phyloP scores from a whole-genome alignment of 2,888 invertebrate species.

The Caenorhabditis sp. region DNA sequence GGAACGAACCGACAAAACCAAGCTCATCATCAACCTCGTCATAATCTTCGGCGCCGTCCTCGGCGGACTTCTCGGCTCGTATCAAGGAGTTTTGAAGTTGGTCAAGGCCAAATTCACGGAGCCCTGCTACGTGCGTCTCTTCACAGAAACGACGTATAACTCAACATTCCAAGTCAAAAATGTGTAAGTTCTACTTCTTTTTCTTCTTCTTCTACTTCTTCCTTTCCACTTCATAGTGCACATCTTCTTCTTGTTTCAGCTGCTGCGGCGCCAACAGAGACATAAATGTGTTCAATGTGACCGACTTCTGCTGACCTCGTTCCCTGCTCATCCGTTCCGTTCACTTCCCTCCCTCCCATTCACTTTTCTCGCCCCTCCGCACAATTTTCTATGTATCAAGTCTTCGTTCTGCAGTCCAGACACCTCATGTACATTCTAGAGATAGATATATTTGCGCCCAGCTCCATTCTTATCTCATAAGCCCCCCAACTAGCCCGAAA shows the following conservation, averaged over 20 bases:
- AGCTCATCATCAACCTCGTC: conserved; percentile 70
- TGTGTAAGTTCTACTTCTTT: conserved; percentile 34
- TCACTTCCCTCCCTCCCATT: conserved; percentile 30
- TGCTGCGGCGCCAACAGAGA: conserved; percentile 54
- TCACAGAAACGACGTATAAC: conserved; percentile 50
- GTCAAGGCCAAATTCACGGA: conserved; percentile 66
- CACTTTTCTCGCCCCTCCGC: conserved; percentile 14
- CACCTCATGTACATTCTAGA: conserved; percentile 26
- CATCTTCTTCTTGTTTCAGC: conserved; percentile 19
- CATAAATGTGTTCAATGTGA: conserved; percentile 56
- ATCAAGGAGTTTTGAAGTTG: conserved; percentile 68
- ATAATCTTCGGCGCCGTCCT: conserved; percentile 69
- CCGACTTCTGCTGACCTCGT: conserved; percentile 52
- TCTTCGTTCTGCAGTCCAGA: conserved; percentile 2
- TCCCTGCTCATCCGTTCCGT: conserved; percentile 13
- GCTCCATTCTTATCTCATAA: conserved; percentile 30
- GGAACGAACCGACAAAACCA: conserved; percentile 67
- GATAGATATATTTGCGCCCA: conserved; percentile 24
- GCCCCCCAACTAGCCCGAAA: conserved; percentile 18
- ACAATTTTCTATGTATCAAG: conserved; percentile 38
- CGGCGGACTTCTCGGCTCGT: conserved; percentile 72
- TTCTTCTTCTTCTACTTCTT: not conserved
- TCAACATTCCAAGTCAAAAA: conserved; percentile 56
- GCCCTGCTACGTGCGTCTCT: conserved; percentile 71
- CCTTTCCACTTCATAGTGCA: not conserved